Evolutionary conservation across 2,888 invertebrate genomes (phyloP).

Genomic region (Dilophus febrilis): DNA sequence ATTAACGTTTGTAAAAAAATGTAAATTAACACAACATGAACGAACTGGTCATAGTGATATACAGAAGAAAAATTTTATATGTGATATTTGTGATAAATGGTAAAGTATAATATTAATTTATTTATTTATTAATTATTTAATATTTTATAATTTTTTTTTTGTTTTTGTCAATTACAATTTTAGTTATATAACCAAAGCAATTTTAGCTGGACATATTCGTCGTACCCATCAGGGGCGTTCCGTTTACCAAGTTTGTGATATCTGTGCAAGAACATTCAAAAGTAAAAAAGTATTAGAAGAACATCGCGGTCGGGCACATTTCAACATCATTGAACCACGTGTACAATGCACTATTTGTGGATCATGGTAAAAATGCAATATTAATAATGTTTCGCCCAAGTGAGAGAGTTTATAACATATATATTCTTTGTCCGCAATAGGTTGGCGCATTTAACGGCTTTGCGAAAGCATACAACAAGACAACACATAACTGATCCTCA

Average conservation of each 20-base stretch:
- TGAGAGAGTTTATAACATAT: too few relatives aligned
- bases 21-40: too few relatives aligned
- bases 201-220: neutral
- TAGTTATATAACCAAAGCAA: neutral
- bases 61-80: slow-evolving; percentile 12
- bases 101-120: slow-evolving; percentile 7
- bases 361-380: slow-evolving; percentile 15
- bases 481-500: too few relatives aligned
- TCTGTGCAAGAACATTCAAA: slow-evolving; percentile 1
- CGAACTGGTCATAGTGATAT: neutral
- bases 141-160: neutral
- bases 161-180: neutral
- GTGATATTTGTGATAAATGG: slow-evolving; percentile 24
- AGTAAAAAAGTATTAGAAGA: slow-evolving; percentile 21
- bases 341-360: slow-evolving; percentile 26
- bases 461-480: slow-evolving; percentile 1
- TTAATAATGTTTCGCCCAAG: neutral
- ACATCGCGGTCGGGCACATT: slow-evolving; percentile 20
- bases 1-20: too few relatives aligned
- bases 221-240: neutral
- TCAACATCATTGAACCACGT: slow-evolving; percentile 19
- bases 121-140: too few relatives aligned
- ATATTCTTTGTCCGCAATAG: too few relatives aligned
- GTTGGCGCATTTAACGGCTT: too few relatives aligned
- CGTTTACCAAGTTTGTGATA: slow-evolving; percentile 2